Base-by-base conservation (phyloP, 2,888 invertebrate species). In the Seira ritae region DNA sequence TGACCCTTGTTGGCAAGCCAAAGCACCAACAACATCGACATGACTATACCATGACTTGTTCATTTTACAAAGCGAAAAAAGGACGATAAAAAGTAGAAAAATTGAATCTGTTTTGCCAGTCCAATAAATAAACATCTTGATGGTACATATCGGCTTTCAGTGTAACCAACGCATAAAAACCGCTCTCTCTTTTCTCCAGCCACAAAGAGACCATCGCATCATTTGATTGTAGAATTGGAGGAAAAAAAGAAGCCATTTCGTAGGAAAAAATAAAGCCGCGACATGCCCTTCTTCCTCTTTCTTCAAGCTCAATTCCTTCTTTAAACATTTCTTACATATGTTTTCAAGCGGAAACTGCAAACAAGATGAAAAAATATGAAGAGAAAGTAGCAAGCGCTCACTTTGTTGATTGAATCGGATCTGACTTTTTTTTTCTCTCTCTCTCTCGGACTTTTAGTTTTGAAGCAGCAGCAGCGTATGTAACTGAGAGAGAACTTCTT, bases 321-420 rank as follows among this genome's bases (percentile, higher is more conserved):
- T 69, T 65, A 15, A 65, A 71, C 65, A 70, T 42, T 70, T 78
- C 71, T 69, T 78, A 67, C 42, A 77, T 70, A 62, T 23, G 46
- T 66, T 71, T 71, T 46, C 12, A 20, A 62, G 20, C 50, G 65
- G 17, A 73, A 62, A 65, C 24, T 42, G 42, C 42, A 42, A 42
- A 42, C 12, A 42, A 12, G 12, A 42, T 42, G 12, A 42, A 12
- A 42, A 42, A n/a, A 12, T 42, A 42, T 6, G 62, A 4, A 46
- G 23, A 17, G 42, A 68, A 62, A 8, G 12, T 42, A 12, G n/a
- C n/a, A n/a, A 67, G 80, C 73, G 72, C 60, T 80, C 73, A 20
- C 37, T 80, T 79, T 69, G 62, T 68, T 80, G 68, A 73, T 73
- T 70, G 20, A 76, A 83, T 73, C 73, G n/a, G 70, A 83, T 73